Evolutionary conservation across 2,888 invertebrate genomes (phyloP).

Genomic region (Coronaproctus castanopsis): DNA sequence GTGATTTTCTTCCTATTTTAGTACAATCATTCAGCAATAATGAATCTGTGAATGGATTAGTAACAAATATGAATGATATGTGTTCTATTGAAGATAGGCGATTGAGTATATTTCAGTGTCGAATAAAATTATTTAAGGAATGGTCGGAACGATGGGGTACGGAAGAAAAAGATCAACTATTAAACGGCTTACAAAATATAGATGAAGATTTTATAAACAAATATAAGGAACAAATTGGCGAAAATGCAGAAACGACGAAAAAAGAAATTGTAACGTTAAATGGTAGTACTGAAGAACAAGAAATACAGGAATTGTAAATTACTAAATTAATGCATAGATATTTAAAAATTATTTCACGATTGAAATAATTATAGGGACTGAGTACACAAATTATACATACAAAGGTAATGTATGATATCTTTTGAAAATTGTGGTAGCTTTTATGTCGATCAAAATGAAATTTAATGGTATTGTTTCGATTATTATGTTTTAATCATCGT

Average conservation of each 20-base stretch:
- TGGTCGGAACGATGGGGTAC: conserved; percentile 63
- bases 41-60: conserved; percentile 49
- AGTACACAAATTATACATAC: too few relatives aligned
- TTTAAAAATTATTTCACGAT: too few relatives aligned
- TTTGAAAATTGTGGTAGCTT: too few relatives aligned
- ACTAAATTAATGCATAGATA: too few relatives aligned
- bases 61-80: conserved; percentile 43
- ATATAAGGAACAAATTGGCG: conserved; percentile 25
- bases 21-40: conserved; percentile 41
- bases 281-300: conserved; percentile 6
- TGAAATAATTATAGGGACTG: too few relatives aligned
- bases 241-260: background rate
- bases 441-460: too few relatives aligned
- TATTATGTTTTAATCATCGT: too few relatives aligned
- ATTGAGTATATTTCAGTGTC: conserved; percentile 60
- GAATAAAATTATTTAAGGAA: conserved; percentile 64
- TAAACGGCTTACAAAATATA: conserved; percentile 45
- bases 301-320: too few relatives aligned
- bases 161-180: conserved; percentile 46
- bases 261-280: conserved; percentile 1
- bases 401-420: too few relatives aligned
- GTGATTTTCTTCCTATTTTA: conserved; percentile 59
- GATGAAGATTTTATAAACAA: conserved; percentile 52
- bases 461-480: too few relatives aligned
- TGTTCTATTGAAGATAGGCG: conserved; percentile 44